phyloP scores from a whole-genome alignment of 2,797 vertebrate genomes.

The Notoglanidium macrostoma region DNA sequence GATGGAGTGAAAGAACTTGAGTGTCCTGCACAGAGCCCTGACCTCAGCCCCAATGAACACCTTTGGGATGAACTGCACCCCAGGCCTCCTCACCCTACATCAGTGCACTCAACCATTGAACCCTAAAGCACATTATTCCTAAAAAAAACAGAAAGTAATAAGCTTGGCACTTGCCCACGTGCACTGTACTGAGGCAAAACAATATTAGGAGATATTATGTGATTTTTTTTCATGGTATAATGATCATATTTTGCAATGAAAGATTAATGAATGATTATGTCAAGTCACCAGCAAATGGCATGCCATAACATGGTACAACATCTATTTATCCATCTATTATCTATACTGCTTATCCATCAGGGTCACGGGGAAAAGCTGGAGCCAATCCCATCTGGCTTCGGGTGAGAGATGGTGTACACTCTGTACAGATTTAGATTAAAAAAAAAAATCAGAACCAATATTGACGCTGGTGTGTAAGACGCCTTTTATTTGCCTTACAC shows the following conservation, averaged over 20 bases:
- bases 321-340: too few relatives aligned
- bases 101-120: neutral
- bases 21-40: neutral
- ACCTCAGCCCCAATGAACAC: neutral
- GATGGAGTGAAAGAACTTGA: neutral
- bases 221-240: neutral
- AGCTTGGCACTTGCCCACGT: neutral
- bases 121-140: neutral
- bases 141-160: neutral
- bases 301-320: neutral
- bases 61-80: neutral
- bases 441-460: neutral
- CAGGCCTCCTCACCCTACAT: neutral
- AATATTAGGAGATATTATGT: neutral
- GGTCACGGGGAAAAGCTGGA: too few relatives aligned
- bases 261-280: neutral
- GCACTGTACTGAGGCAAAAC: neutral
- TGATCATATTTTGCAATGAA: neutral
- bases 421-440: too few relatives aligned
- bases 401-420: too few relatives aligned
- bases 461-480: neutral
- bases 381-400: too few relatives aligned
- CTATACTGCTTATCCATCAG: too few relatives aligned
- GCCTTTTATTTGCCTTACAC: neutral
- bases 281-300: neutral